These are phyloP conservation scores for Condylura cristata DNA, from an alignment of 2,113 vertebrate genomes.

Conservation along the genomic window DNA sequence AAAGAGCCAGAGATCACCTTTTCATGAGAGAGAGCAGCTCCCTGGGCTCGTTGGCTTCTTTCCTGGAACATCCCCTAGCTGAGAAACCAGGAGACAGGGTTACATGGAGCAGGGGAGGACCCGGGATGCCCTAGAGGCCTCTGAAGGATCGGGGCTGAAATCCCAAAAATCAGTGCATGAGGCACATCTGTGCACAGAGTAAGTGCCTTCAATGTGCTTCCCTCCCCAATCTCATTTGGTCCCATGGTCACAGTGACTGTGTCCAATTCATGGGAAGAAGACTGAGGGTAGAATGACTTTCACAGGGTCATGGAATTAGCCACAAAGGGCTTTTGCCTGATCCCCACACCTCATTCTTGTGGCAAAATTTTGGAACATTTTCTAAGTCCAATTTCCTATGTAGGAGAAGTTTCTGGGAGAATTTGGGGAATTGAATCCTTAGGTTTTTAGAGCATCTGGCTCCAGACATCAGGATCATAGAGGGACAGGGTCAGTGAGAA, in stretches of 20 bases:
- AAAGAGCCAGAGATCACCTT: constrained; percentile 65
- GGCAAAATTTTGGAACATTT: neutral
- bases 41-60: constrained; percentile 63
- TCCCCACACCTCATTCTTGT: neutral
- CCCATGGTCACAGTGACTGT: neutral
- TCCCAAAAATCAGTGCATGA: neutral
- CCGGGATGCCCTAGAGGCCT: neutral
- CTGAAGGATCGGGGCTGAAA: neutral
- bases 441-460: neutral
- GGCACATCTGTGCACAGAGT: neutral
- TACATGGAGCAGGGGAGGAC: neutral
- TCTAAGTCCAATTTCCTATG: neutral
- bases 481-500: neutral
- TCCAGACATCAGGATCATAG: neutral
- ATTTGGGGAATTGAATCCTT: neutral
- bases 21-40: constrained; percentile 67
- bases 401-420: neutral
- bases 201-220: neutral
- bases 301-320: neutral
- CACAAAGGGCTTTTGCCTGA: neutral
- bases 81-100: constrained; percentile 53
- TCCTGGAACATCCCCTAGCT: constrained; percentile 42
- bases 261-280: neutral
- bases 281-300: neutral
- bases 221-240: neutral